Conservation (phyloP, 2,797 vertebrate species). For the Notamacropus eugenii region DNA sequence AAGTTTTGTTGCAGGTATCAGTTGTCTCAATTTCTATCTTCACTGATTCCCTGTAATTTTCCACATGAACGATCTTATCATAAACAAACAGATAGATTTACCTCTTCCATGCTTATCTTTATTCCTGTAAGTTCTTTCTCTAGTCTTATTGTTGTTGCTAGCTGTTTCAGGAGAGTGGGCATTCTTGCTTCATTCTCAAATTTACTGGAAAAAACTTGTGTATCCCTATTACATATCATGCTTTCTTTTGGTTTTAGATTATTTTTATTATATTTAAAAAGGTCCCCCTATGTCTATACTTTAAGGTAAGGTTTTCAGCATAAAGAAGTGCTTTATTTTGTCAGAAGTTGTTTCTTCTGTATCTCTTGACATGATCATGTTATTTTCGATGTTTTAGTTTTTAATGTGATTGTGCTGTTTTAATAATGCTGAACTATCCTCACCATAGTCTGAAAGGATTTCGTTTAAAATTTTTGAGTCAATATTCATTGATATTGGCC, state of each 20-base stretch:
- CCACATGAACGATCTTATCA: neutral
- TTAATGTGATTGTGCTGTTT: neutral
- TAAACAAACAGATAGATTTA: neutral
- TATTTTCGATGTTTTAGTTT: neutral
- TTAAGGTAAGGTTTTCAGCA: neutral
- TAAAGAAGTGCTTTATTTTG: neutral
- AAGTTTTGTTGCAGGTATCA: neutral
- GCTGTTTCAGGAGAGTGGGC: neutral
- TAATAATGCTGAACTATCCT: neutral
- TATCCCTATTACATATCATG: neutral
- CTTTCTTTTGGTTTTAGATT: neutral
- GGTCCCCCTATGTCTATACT: no score
- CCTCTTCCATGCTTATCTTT: neutral
- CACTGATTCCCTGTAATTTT: neutral
- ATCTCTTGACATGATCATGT: neutral
- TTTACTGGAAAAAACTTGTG: neutral
- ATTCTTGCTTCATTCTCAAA: neutral
- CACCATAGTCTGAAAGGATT: neutral
- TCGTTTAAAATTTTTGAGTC: neutral
- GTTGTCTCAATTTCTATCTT: neutral
- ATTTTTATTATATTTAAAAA: no score
- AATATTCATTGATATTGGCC: neutral
- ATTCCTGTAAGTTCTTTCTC: neutral
- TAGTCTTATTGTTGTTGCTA: neutral
- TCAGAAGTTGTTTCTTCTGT: neutral